Conservation (phyloP, 2,113 vertebrate genomes). For the Rattus rattus region DNA sequence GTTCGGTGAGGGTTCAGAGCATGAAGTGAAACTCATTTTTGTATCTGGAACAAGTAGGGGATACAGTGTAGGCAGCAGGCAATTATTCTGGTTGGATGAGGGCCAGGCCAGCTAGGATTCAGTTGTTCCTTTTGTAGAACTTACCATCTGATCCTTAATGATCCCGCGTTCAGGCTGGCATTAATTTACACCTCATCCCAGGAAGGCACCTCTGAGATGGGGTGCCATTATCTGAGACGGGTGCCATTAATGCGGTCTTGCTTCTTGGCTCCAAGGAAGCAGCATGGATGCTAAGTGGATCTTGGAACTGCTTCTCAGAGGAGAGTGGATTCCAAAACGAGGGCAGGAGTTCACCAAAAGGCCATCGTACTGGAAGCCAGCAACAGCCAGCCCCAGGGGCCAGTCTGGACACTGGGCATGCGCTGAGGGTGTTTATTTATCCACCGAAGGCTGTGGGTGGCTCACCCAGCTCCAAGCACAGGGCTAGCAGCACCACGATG, state of each 20-base stretch:
- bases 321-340: neutral
- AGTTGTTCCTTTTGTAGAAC: conserved; percentile 63
- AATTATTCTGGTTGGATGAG: conserved; percentile 61
- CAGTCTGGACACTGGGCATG: neutral
- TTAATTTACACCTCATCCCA: conserved; percentile 75
- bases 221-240: conserved; percentile 38
- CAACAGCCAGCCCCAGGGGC: neutral
- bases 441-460: neutral
- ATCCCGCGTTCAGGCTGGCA: conserved; percentile 55
- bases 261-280: conserved; percentile 1
- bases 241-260: conserved; percentile 21
- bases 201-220: conserved; percentile 47
- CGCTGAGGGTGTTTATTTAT: neutral
- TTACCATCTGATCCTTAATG: conserved; percentile 60
- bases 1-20: conserved; percentile 34
- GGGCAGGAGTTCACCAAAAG: conserved; percentile 50
- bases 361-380: neutral
- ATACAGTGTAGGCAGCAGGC: conserved; percentile 36
- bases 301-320: neutral
- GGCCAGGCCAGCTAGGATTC: conserved; percentile 55
- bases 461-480: neutral
- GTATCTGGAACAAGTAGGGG: conserved; percentile 5
- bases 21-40: conserved; percentile 63
- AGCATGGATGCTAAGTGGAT: neutral
- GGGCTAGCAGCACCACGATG: fast-evolving